Evolutionary conservation across 2,113 vertebrate genomes (phyloP).

Genomic region (Eira barbara): DNA sequence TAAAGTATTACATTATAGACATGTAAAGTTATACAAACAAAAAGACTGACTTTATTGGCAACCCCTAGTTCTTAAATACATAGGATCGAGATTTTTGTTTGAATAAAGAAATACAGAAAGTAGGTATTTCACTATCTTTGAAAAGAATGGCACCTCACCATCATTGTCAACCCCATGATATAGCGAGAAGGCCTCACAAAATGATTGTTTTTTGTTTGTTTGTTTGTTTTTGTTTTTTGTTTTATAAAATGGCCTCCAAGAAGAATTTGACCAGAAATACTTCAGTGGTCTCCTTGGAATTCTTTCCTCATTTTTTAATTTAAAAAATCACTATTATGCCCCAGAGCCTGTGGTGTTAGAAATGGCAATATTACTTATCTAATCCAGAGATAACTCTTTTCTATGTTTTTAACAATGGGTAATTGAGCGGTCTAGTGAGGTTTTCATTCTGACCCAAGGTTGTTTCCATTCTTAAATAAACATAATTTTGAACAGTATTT

Average conservation of each 20-base stretch:
- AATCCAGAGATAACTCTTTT: background rate
- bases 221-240: background rate
- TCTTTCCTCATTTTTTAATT: background rate
- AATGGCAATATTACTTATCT: background rate
- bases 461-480: background rate
- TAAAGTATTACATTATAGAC: background rate
- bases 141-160: background rate
- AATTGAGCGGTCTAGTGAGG: background rate
- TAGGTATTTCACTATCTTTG: background rate
- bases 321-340: background rate
- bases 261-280: background rate
- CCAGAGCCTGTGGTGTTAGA: background rate
- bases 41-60: background rate
- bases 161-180: fast-evolving
- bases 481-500: background rate
- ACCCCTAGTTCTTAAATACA: background rate
- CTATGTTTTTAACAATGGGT: background rate
- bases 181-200: background rate
- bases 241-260: background rate
- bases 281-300: background rate
- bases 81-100: background rate
- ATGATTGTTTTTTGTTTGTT: background rate
- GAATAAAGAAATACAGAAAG: background rate
- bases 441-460: background rate
- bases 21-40: background rate